phyloP scores from a whole-genome alignment of 2,888 invertebrate species.

The Thyatira batis region DNA sequence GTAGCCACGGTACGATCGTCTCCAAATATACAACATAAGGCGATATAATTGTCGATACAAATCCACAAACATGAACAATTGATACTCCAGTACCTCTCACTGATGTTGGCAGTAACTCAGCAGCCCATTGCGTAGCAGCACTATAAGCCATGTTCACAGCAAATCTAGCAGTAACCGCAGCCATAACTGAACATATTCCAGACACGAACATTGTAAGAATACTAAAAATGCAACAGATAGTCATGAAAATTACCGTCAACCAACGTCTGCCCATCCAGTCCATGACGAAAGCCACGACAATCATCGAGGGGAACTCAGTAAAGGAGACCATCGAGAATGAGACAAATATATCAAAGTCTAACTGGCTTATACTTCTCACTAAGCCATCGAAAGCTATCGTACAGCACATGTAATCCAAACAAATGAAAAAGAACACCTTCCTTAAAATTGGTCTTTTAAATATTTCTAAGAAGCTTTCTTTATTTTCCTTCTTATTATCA shows the following conservation, averaged over 20 bases:
- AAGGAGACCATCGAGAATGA: slow-evolving; percentile 57
- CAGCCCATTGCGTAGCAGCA: slow-evolving; percentile 53
- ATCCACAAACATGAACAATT: slow-evolving; percentile 54
- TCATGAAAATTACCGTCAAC: slow-evolving; percentile 45
- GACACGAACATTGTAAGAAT: slow-evolving; percentile 43
- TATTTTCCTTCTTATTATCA: slow-evolving; percentile 31
- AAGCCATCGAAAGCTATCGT: slow-evolving; percentile 53
- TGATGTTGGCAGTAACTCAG: slow-evolving; percentile 55
- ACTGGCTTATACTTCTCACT: slow-evolving; percentile 49
- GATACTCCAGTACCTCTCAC: slow-evolving; percentile 57
- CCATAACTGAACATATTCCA: slow-evolving; percentile 47
- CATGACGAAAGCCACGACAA: slow-evolving; percentile 51
- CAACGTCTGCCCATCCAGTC: slow-evolving; percentile 58
- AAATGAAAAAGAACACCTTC: slow-evolving; percentile 45
- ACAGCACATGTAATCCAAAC: slow-evolving; percentile 53
- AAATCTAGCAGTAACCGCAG: slow-evolving; percentile 54
- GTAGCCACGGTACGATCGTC: slow-evolving; percentile 30
- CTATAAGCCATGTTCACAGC: slow-evolving; percentile 52
- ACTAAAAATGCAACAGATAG: slow-evolving; percentile 42
- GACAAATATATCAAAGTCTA: slow-evolving; percentile 57
- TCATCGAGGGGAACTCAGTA: slow-evolving; percentile 56
- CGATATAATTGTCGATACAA: slow-evolving; percentile 48
- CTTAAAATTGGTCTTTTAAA: slow-evolving; percentile 50
- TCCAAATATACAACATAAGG: slow-evolving; percentile 45
- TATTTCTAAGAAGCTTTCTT: slow-evolving; percentile 42